Base-by-base conservation (phyloP, 1,140 invertebrate species). In the Temnothorax nylanderi region DNA sequence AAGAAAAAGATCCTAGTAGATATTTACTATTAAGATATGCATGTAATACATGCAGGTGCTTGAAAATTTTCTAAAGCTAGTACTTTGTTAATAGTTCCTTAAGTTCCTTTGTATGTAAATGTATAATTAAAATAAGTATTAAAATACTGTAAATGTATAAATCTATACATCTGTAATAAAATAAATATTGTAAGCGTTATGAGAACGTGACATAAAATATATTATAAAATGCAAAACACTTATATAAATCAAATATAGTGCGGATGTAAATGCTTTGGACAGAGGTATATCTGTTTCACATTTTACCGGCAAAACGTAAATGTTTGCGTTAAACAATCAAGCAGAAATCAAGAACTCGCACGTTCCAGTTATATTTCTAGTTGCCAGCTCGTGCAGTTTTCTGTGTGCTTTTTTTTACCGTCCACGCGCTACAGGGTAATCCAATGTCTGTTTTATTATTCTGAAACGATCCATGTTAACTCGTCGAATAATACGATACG, bases 381-480 rank as follows among this genome's bases (percentile, higher is more conserved):
- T 75, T 37, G 67, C 18, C 26, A 26, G 26, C 37, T 75, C n/a
- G 21, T 58, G 47, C 13, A 37, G 18, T 18, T 74, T 84, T 37
- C 26, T 11, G 41, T 41, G 21, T 8, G 0, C 2, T 34, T 49
- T 74, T 78, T 64, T 84, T 60, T 18, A 62, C 7, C 16, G 8
- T 84, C n/a, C 69, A 75, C n/a, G 26, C 8, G 13, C 47, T 3
- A 49, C 32, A 74, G 13, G 13, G 18, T 41, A 47, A 75, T 84
- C 26, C 37, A 82, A 72, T 49, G 26, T 49, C 16, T 74, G 54
- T 58, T 82, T 82, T 47, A 74, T 75, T 26, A 84, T 75, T 74
- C 75, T 16, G 6, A 72, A 58, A 44, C 64, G 18, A 71, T 21
- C 10, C 26, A 32, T 13, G 47, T 41, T 67, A 67, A 16, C 7